Percentiles rank a stretch among this genome's conserved stretches.
Evolutionary conservation across 2,797 vertebrate genomes (phyloP).

Genomic region (Lithobates pipiens): DNA sequence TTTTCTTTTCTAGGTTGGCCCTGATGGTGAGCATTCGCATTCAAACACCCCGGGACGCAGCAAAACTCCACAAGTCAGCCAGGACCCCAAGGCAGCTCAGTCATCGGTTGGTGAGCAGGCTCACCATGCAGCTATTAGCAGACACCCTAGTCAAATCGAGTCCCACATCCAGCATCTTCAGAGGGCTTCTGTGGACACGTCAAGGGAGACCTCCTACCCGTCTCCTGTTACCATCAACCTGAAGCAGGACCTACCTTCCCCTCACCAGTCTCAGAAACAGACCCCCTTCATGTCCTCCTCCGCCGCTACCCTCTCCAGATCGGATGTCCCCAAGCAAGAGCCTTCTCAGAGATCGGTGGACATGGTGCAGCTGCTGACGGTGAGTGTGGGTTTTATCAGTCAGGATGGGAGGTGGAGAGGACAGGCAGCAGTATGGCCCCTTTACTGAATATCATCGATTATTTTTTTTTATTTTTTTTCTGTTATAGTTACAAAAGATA

Average conservation of each 20-base stretch:
- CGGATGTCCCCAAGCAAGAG: slow-evolving; percentile 84
- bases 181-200: slow-evolving; percentile 80
- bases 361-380: slow-evolving; percentile 95
- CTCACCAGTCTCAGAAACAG: slow-evolving; percentile 75
- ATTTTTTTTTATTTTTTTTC: too few species aligned
- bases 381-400: slow-evolving; percentile 67
- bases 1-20: slow-evolving; percentile 74
- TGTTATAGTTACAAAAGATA: too few species aligned
- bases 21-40: slow-evolving; percentile 84
- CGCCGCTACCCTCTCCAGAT: slow-evolving; percentile 75
- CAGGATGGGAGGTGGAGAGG: too few species aligned
- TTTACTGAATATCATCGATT: too few species aligned
- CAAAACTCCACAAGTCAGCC: slow-evolving; percentile 86
- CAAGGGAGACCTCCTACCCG: slow-evolving; percentile 86
- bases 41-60: slow-evolving; percentile 74
- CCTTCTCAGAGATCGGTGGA: slow-evolving; percentile 87
- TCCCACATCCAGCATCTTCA: slow-evolving; percentile 81
- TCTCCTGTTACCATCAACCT: slow-evolving; percentile 84
- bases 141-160: slow-evolving; percentile 83
- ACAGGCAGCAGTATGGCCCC: too few species aligned
- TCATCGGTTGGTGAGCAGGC: slow-evolving; percentile 76
- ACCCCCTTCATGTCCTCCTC: slow-evolving; percentile 77
- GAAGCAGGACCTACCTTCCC: slow-evolving; percentile 83
- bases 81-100: slow-evolving; percentile 82
- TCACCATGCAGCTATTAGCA: slow-evolving; percentile 75